A percentile compares a stretch with the other conserved stretches of the same genome.
These are phyloP conservation scores for Meandrina meandrites DNA, from an alignment of 92 coral and sea anemone genomes.

Conservation along the genomic window DNA sequence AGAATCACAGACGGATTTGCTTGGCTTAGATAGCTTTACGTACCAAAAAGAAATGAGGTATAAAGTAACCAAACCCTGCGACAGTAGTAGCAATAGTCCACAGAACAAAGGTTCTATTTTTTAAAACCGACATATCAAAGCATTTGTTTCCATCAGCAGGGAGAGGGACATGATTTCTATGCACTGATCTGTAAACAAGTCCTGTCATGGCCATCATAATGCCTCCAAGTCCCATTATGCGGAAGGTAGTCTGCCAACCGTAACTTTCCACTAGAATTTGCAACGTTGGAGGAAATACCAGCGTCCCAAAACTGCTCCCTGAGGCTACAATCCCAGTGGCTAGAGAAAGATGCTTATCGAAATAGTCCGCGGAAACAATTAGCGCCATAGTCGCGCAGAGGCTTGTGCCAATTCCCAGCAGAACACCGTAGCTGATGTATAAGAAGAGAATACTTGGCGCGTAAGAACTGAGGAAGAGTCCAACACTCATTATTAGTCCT, in stretches of 20 bases:
- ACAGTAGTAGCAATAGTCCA: slow-evolving; percentile 87
- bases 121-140: slow-evolving; percentile 74
- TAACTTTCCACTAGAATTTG: slow-evolving; percentile 70
- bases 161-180: slow-evolving; percentile 26
- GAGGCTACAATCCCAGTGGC: slow-evolving; percentile 97
- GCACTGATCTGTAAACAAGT: slow-evolving; percentile 66
- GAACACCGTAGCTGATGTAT: slow-evolving; percentile 87
- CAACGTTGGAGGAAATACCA: slow-evolving; percentile 80
- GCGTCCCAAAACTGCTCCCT: slow-evolving; percentile 91
- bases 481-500: slow-evolving; percentile 82
- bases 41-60: slow-evolving; percentile 94
- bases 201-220: slow-evolving; percentile 76
- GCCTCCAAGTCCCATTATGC: slow-evolving; percentile 73
- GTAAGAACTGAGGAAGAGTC: slow-evolving; percentile 84
- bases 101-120: slow-evolving; percentile 81
- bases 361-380: slow-evolving; percentile 82
- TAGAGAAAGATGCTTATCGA: slow-evolving; percentile 84
- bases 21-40: slow-evolving; percentile 13
- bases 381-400: slow-evolving; percentile 88
- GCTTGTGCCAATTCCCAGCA: slow-evolving; percentile 92
- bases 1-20: too few species aligned
- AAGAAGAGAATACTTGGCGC: slow-evolving; percentile 71
- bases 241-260: slow-evolving; percentile 78
- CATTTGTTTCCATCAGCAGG: slow-evolving; percentile 20
- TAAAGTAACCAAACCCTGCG: slow-evolving; percentile 89